Evolutionary conservation across 2,113 vertebrate species (phyloP).

Genomic region (Cygnus atratus): DNA sequence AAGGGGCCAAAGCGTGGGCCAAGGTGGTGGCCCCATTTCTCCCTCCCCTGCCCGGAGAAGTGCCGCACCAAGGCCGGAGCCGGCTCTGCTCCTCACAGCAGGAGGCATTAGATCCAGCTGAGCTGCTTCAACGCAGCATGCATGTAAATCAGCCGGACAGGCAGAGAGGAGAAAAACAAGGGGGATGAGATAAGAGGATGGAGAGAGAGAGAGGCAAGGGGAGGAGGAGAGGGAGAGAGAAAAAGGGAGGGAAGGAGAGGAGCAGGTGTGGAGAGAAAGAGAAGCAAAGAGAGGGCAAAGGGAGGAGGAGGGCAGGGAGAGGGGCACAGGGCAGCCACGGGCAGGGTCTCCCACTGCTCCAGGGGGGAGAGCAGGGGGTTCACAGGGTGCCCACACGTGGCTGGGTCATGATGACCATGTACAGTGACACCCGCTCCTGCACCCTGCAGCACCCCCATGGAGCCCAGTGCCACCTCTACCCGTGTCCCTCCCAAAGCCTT

Average conservation of each 20-base stretch:
- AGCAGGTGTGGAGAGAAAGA: not conserved
- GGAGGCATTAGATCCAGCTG: conserved; percentile 72
- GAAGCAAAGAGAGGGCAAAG: not conserved
- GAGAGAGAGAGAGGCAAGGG: conserved; percentile 58
- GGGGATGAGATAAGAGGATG: conserved; percentile 71
- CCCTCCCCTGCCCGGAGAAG: not conserved
- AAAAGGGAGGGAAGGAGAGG: conserved; percentile 18
- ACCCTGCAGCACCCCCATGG: not conserved
- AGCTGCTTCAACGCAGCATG: conserved; percentile 57
- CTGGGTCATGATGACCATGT: not conserved
- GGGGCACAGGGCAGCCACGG: accelerated
- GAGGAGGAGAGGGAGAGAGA: conserved; percentile 51
- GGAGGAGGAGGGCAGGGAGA: not conserved
- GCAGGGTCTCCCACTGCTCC: not conserved
- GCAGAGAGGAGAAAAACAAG: conserved; percentile 67
- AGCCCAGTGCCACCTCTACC: not conserved
- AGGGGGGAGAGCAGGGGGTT: accelerated
- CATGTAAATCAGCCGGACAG: conserved; percentile 73
- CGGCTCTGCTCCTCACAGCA: not conserved
- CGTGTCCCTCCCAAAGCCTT: not conserved
- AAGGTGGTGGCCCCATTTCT: not conserved
- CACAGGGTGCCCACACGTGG: not conserved
- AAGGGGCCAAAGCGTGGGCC: not conserved
- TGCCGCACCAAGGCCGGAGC: not conserved
- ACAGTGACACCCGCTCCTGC: not conserved